A percentile compares a stretch with the other conserved stretches of the same genome.
Conservation (phyloP, 2,113 vertebrate genomes). For the Albula goreensis region DNA sequence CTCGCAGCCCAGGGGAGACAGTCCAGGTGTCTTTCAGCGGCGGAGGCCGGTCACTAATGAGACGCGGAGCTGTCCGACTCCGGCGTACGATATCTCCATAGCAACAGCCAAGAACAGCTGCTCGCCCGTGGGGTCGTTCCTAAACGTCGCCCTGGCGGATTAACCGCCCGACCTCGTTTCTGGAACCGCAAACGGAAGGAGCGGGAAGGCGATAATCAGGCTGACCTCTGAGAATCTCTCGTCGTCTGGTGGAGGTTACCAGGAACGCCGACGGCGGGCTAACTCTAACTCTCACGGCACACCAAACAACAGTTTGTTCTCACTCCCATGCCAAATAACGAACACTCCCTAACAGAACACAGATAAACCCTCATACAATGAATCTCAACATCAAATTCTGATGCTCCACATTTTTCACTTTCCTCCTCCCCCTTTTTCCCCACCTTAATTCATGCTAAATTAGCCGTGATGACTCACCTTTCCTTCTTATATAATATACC, state of each 20-base stretch:
- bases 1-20: background rate
- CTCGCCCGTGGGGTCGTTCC: background rate
- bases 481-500: no score
- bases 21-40: background rate
- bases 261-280: background rate
- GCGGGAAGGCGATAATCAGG: background rate
- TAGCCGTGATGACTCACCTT: no score
- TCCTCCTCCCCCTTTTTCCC: no score
- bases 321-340: background rate
- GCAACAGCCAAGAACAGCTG: background rate
- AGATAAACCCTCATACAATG: no score
- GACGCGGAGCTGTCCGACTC: background rate
- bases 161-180: background rate
- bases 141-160: background rate
- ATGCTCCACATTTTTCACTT: no score
- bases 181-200: background rate
- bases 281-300: background rate
- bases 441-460: no score
- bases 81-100: background rate
- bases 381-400: no score
- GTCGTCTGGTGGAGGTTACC: background rate
- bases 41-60: background rate
- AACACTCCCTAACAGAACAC: background rate
- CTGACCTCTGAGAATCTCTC: background rate
- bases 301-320: background rate